These are phyloP conservation scores for Ctenoplectra terminalis DNA, from an alignment of 1,140 invertebrate species.

Conservation along the genomic window DNA sequence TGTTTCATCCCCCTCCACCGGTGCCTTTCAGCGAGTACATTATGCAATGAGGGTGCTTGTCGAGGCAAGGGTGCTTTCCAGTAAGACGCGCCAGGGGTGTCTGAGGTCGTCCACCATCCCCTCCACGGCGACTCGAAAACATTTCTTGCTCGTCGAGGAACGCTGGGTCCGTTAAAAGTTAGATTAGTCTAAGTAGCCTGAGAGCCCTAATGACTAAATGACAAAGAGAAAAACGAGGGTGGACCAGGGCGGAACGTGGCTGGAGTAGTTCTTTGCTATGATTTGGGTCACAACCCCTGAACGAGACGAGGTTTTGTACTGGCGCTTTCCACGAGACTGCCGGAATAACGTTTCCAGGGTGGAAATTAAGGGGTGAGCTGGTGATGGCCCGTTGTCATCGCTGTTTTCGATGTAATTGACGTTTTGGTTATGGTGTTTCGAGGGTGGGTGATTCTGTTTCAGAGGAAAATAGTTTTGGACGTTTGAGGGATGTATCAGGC, in stretches of 20 bases:
- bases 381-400: not conserved
- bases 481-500: no score
- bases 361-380: not conserved
- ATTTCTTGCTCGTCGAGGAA: constrained; percentile 59
- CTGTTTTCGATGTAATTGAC: not conserved
- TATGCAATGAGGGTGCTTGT: constrained; percentile 68
- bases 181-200: constrained; percentile 59
- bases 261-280: constrained; percentile 34
- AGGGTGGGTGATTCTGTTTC: not conserved
- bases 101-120: constrained; percentile 39
- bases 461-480: not conserved
- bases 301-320: not conserved
- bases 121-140: constrained; percentile 46
- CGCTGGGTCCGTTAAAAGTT: constrained; percentile 61
- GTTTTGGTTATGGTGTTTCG: not conserved
- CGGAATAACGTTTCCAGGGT: not conserved
- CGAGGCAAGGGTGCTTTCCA: constrained; percentile 56
- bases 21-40: constrained; percentile 62
- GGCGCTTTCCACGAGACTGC: no score
- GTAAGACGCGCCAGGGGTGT: constrained; percentile 49
- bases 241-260: constrained; percentile 1
- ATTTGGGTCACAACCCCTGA: constrained; percentile 33
- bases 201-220: constrained; percentile 61
- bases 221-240: constrained; percentile 36
- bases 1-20: constrained; percentile 34